These are phyloP conservation scores for Liparis tanakae DNA, from an alignment of 2,797 vertebrate species.

Conservation along the genomic window DNA sequence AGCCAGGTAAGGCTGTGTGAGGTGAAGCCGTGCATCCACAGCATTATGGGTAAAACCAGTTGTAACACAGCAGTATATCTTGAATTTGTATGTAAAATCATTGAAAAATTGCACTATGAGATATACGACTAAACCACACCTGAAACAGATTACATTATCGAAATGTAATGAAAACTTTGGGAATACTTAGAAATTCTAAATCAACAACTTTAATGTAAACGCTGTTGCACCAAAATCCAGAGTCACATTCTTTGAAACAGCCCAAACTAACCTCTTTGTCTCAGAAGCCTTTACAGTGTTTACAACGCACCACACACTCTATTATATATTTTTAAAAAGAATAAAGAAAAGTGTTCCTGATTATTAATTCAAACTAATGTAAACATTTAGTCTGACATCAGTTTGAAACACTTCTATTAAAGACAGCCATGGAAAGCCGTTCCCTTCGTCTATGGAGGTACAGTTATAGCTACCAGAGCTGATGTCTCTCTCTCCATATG, in stretches of 20 bases:
- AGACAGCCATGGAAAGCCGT: constrained; percentile 44
- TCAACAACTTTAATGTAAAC: background rate
- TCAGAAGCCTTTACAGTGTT: background rate
- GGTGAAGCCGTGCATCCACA: constrained; percentile 56
- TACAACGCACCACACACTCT: background rate
- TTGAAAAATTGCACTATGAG: constrained; percentile 6
- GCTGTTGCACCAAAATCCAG: background rate
- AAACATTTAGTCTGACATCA: constrained; percentile 1
- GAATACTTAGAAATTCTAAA: background rate
- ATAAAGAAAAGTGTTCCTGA: background rate
- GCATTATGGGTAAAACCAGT: constrained; percentile 47
- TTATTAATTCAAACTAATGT: background rate
- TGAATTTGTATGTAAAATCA: constrained; percentile 43
- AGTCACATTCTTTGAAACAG: background rate
- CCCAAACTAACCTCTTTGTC: constrained; percentile 1
- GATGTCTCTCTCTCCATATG: constrained; percentile 75
- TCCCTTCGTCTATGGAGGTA: constrained; percentile 67
- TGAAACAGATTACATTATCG: constrained; percentile 30
- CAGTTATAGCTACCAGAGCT: constrained; percentile 63
- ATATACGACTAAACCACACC: constrained; percentile 8
- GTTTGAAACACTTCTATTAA: constrained; percentile 32
- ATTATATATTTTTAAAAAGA: background rate
- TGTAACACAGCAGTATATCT: constrained; percentile 36
- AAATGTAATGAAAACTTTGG: constrained; percentile 10
- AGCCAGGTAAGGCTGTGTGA: constrained; percentile 41